Conservation (phyloP, 2,888 invertebrate species). For the Hypomecis atomaria region DNA sequence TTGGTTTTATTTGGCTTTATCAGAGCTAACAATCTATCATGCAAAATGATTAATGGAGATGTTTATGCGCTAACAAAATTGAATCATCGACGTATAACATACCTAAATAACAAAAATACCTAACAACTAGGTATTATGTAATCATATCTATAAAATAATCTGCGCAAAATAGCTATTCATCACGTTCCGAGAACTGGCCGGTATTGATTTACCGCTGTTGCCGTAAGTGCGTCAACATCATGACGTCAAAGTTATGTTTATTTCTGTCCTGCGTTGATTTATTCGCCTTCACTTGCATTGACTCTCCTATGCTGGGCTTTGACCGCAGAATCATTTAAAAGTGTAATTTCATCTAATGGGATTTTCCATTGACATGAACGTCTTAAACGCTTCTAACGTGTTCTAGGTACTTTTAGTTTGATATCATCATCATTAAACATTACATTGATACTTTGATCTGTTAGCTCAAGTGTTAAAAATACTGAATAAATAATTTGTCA, state of each 20-base stretch:
- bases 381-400: neutral
- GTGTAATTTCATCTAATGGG: neutral
- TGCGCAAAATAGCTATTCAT: conserved; percentile 28
- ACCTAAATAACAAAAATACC: neutral
- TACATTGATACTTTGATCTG: too few species aligned
- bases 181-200: conserved; percentile 40
- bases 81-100: too few species aligned
- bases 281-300: conserved; percentile 41
- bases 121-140: conserved; percentile 1
- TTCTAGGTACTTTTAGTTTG: neutral
- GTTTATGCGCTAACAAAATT: too few species aligned
- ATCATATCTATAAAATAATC: conserved; percentile 12
- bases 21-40: too few species aligned
- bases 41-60: too few species aligned
- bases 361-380: conserved; percentile 3
- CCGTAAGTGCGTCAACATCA: conserved; percentile 48
- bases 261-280: conserved; percentile 49
- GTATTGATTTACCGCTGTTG: conserved; percentile 49
- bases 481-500: neutral
- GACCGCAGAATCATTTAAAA: conserved; percentile 9
- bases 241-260: conserved; percentile 57
- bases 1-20: too few species aligned
- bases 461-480: neutral
- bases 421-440: neutral
- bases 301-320: neutral